Evolutionary conservation across 92 coral and sea anemone genomes (phyloP).

Genomic region (Muricea muricata): DNA sequence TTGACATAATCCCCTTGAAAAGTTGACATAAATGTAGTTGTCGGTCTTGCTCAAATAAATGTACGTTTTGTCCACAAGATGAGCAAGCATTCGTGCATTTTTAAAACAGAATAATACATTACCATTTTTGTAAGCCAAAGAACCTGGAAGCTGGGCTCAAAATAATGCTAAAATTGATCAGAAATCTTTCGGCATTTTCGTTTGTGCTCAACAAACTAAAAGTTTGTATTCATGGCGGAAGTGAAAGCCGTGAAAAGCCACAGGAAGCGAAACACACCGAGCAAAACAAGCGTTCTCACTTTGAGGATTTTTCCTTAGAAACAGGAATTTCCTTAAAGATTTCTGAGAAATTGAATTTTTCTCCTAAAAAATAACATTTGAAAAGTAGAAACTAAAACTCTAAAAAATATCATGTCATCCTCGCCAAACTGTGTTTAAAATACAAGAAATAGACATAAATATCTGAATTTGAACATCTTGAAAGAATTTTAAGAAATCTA

Average conservation of each 20-base stretch:
- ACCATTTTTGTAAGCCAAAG: not conserved
- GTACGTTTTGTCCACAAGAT: not conserved
- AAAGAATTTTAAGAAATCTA: no score
- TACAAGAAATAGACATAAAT: no score
- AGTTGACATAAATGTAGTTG: not conserved
- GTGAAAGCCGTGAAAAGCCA: not conserved
- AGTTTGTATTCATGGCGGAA: not conserved
- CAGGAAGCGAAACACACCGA: not conserved
- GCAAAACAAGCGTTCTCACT: no score
- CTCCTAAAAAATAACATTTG: no score
- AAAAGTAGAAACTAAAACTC: no score
- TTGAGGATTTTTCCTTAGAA: no score
- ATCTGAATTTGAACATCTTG: no score
- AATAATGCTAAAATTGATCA: constrained; percentile 9
- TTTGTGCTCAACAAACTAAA: not conserved
- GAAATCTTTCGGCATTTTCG: not conserved
- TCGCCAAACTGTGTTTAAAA: no score
- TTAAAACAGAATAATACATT: not conserved
- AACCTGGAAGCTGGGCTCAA: not conserved
- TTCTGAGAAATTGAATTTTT: no score
- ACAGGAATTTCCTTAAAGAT: no score
- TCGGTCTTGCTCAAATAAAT: not conserved
- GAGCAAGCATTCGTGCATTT: not conserved
- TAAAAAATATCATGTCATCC: no score
- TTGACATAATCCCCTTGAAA: not conserved